These are phyloP conservation scores for Sphaeridia pumilis DNA, from an alignment of 2,888 invertebrate genomes.

Conservation along the genomic window DNA sequence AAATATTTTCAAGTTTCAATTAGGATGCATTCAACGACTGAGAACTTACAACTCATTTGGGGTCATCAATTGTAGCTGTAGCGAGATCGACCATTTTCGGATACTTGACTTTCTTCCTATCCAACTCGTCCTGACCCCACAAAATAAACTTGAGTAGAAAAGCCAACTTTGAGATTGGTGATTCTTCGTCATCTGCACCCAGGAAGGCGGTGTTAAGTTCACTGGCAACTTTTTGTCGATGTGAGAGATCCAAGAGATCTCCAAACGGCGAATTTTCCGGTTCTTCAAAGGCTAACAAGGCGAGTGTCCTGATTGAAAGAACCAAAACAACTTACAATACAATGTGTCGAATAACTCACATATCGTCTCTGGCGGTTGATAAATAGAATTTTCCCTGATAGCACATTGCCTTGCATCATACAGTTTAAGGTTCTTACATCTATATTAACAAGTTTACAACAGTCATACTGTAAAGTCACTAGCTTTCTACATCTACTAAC, in stretches of 20 bases:
- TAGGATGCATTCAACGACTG: no score
- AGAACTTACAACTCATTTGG: no score
- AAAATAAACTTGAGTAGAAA: conserved; percentile 81
- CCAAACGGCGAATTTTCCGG: conserved; percentile 90
- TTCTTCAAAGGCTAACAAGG: conserved; percentile 90
- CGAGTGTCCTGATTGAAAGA: conserved; percentile 58
- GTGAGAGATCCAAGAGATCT: conserved; percentile 81
- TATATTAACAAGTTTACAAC: no score
- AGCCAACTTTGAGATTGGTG: conserved; percentile 80
- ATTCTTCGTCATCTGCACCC: conserved; percentile 81
- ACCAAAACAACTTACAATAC: background rate
- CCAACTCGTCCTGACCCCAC: conserved; percentile 92
- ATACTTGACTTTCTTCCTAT: conserved; percentile 87
- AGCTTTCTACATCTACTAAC: no score
- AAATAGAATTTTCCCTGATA: no score
- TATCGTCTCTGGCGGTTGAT: no score
- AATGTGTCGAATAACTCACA: no score
- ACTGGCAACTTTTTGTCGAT: conserved; percentile 92
- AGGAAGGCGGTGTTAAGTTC: conserved; percentile 96
- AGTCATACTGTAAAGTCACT: no score
- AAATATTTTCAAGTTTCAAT: no score
- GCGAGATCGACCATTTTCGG: conserved; percentile 90
- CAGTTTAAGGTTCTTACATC: no score
- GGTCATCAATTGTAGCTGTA: conserved; percentile 64
- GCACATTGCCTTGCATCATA: no score